Base-by-base conservation (phyloP, 2,888 invertebrate genomes). In the Drosophila emarginata region DNA sequence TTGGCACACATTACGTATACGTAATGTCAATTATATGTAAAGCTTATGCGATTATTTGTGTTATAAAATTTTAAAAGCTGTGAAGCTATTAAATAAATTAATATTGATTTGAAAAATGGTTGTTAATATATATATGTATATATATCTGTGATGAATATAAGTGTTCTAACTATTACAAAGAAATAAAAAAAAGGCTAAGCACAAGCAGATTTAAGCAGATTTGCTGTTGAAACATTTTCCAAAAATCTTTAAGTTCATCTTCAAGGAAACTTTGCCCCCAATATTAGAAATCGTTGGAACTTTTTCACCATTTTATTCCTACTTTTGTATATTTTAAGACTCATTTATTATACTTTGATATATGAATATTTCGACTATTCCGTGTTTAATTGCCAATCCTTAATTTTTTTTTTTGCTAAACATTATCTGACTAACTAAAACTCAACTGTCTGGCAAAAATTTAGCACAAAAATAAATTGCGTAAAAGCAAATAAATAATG, bases 401-500 rank as follows among this genome's bases (percentile, higher is more conserved):
- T 9, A 2, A 2, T 2, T 32, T 32, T 32, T 21, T 45, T 12
- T 18, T 45, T 45, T 45, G 45, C 18, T 45, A 21, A 45, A 45
- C 45, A 45, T 45, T 45, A 11, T 45, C 21, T 11, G 45, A 45
- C 18, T 14, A 45, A 18, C 45, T 45, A 75, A 56, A 52, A 62
- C 54, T 56, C 74, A 52, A 61, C 52, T 73, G 74, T 73, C 72
- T 67, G 58, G 58, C 54, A 60, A 56, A 52, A 63, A 72, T 56
- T 72, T 39, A 45, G 50, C 67, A 59, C n/a, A 23, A 74, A 74
- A 71, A 74, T 56, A 71, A 71, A 71, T 71, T 61, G 75, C 68
- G 56, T 40, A 59, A 7, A 45, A 36, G 45, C 62, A 79, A 67
- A 77, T 79, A 60, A 81, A 79, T 76, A 73, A 79, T 64, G 71